phyloP scores from a whole-genome alignment of 1,140 invertebrate species.

The Drosophila ercepeae region DNA sequence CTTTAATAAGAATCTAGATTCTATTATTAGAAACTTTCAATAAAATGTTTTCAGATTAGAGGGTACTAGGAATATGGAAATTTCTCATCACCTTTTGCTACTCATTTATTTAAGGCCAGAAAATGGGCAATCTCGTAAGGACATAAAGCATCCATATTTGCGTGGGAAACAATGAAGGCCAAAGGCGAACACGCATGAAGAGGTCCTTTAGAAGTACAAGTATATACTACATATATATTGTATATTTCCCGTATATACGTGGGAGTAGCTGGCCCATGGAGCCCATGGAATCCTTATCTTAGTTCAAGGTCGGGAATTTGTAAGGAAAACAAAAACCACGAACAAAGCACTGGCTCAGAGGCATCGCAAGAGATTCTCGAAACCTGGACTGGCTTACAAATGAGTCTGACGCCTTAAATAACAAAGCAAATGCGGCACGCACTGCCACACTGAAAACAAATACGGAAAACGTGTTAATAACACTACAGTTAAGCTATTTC shows the following conservation, averaged over 20 bases:
- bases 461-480: background rate
- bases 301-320: constrained; percentile 35
- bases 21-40: too few species aligned
- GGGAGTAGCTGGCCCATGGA: background rate
- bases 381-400: constrained; percentile 41
- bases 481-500: background rate
- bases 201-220: background rate
- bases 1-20: too few species aligned
- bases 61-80: background rate
- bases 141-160: constrained; percentile 20
- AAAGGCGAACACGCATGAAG: constrained; percentile 13
- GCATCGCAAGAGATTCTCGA: constrained; percentile 11
- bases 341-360: constrained; percentile 21
- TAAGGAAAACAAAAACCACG: constrained; percentile 42
- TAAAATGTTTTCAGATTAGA: background rate
- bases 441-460: constrained; percentile 1
- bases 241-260: constrained; percentile 1
- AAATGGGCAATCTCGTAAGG: background rate
- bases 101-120: constrained; percentile 15
- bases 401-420: constrained; percentile 36
- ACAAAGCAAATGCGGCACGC: constrained; percentile 35
- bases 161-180: constrained; percentile 3
- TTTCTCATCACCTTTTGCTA: constrained; percentile 3
- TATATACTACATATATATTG: background rate
- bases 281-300: constrained; percentile 17